A percentile compares a stretch with the other conserved stretches of the same genome.
phyloP scores from a whole-genome alignment of 2,888 invertebrate genomes.

The Epistrophella euchroma region DNA sequence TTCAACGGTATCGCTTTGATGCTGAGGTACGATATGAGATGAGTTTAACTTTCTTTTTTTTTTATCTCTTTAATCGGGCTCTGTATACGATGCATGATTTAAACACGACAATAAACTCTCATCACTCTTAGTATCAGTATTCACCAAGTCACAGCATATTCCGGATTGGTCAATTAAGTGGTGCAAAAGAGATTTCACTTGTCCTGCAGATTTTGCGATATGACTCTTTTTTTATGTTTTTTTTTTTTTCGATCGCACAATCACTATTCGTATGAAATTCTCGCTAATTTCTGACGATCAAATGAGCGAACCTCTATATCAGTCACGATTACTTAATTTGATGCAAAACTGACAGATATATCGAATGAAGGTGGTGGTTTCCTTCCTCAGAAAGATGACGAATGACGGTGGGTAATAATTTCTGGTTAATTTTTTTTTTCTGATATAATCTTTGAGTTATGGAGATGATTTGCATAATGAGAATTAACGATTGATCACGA shows the following conservation, averaged over 20 bases:
- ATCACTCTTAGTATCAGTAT: slow-evolving; percentile 37
- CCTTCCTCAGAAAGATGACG: slow-evolving; percentile 44
- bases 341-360: slow-evolving; percentile 33
- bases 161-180: slow-evolving; percentile 63
- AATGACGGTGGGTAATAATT: slow-evolving; percentile 7
- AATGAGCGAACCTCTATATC: slow-evolving; percentile 39
- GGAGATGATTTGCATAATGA: slow-evolving; percentile 64
- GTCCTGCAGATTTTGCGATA: slow-evolving; percentile 9
- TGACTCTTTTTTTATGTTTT: neutral
- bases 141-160: slow-evolving; percentile 23
- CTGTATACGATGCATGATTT: slow-evolving; percentile 8
- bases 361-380: slow-evolving; percentile 26
- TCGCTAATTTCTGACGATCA: slow-evolving; percentile 36
- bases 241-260: neutral
- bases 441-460: slow-evolving; percentile 59
- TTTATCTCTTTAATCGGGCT: slow-evolving; percentile 44
- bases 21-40: slow-evolving; percentile 48
- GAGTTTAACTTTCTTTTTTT: slow-evolving; percentile 65
- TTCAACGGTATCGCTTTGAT: slow-evolving; percentile 15
- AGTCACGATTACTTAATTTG: slow-evolving; percentile 67
- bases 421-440: slow-evolving; percentile 21
- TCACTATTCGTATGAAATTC: slow-evolving; percentile 3
- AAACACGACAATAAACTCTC: slow-evolving; percentile 20
- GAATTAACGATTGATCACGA: slow-evolving; percentile 45
- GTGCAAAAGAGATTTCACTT: slow-evolving; percentile 69